Evolutionary conservation across 2,113 vertebrate genomes (phyloP), one percentile per base, ranked within the genome.

Genomic region (Hemichromis elongatus): DNA sequence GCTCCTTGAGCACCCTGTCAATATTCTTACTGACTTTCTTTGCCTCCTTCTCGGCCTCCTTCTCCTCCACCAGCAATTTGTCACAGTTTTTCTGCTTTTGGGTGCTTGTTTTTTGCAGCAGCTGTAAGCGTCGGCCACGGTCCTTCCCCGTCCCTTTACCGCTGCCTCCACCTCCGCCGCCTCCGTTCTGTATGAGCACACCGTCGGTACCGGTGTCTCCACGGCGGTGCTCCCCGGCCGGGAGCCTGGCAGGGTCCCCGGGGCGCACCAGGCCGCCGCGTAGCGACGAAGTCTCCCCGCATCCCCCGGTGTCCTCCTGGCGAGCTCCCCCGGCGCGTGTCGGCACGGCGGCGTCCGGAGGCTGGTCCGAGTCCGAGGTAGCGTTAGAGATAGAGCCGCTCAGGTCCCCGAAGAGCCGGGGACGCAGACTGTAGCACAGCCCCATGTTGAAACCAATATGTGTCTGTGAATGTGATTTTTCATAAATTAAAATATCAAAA

Each of bases 401-500:
- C 81, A 97, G 90, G 84, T 96, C 96, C 80, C 97, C 97, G 93
- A 98, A 98, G 90, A 99, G 96, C 95, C 97, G 97, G 94, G 98
- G 98, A 92, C 98, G 97, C 95, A 99, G 94, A 89, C 98, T 99
- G 95, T 99, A 98, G 94, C 98, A 99, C 94, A 99, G 96, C 95
- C 98, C 98, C 98, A 99, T 99, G 95, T 95, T 96, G 94, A 93
- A 92, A 93, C 79, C 90, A 92, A 81, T 88, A 90, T 92, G 56
- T 93, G 84, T 92, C 90, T 84, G 91, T 92, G 87, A 94, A 94
- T 93, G 90, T 88, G 90, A 91, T 93, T 92, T 94, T 55, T 95
- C 92, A 93, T 95, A 94, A 95, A 95, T 93, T 92, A 93, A 92
- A 92, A 88, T 45, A 90, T 89, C 81, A 86, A 94, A 92, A 89